phyloP scores from a whole-genome alignment of 2,797 vertebrate species.

The Sebastes umbrosus region DNA sequence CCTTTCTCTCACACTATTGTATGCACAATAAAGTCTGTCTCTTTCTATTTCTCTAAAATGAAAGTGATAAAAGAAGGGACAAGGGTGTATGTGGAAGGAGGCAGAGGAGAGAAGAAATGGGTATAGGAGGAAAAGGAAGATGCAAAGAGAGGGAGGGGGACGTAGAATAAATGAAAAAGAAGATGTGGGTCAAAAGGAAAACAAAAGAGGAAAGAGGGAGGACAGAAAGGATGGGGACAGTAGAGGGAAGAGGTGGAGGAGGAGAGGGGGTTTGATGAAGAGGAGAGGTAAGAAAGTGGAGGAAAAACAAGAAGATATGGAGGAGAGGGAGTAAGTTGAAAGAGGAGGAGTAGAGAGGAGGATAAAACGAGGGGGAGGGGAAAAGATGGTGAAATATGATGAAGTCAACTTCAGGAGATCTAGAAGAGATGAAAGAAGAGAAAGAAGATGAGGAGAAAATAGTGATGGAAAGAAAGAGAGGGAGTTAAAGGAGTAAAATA shows the following conservation, averaged over 20 bases:
- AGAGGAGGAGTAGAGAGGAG: not conserved
- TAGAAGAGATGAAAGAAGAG: not conserved
- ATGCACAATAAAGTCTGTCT: not conserved
- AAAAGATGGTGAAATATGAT: not conserved
- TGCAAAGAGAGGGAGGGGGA: not conserved
- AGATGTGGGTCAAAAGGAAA: not conserved
- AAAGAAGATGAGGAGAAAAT: not conserved
- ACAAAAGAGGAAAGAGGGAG: too few relatives aligned
- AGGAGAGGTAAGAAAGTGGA: not conserved
- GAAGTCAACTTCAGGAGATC: too few relatives aligned
- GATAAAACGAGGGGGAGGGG: not conserved
- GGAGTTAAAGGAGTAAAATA: not conserved
- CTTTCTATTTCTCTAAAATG: not conserved
- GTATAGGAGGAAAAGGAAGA: not conserved
- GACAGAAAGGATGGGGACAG: not conserved
- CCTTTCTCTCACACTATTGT: not conserved
- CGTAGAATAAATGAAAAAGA: not conserved
- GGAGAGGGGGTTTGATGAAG: not conserved
- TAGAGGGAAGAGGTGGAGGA: not conserved
- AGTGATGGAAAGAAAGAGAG: too few relatives aligned
- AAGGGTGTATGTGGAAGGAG: not conserved
- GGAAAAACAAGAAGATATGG: not conserved
- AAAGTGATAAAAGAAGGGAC: not conserved
- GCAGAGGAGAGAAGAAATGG: not conserved
- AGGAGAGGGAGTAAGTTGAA: not conserved